Percentiles rank a stretch among this genome's conserved stretches.
These are phyloP conservation scores for Nymphicus hollandicus DNA, from an alignment of 2,113 vertebrate species.

Conservation along the genomic window DNA sequence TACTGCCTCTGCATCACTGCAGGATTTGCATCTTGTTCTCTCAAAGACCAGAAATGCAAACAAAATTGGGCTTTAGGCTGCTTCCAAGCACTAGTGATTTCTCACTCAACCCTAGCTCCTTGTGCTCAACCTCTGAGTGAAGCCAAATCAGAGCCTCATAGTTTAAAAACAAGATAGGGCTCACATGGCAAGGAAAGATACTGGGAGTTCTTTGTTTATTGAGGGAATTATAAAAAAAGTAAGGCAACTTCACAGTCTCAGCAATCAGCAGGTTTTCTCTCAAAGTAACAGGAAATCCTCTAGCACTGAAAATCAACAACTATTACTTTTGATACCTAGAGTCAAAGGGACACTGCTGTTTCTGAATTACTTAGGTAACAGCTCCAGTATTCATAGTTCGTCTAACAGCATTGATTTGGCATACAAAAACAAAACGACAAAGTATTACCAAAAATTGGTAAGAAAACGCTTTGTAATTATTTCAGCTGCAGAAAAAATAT, in stretches of 20 bases:
- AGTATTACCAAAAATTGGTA: neutral
- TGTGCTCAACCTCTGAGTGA: neutral
- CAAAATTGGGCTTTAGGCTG: neutral
- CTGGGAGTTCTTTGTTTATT: accelerated
- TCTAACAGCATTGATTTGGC: neutral
- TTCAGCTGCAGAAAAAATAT: neutral
- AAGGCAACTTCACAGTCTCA: neutral
- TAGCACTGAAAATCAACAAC: neutral
- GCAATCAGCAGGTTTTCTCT: neutral
- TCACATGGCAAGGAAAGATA: neutral
- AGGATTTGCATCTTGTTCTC: neutral
- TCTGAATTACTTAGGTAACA: neutral
- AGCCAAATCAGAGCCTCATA: neutral
- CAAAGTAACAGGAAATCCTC: neutral
- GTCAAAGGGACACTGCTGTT: neutral
- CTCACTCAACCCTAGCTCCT: neutral
- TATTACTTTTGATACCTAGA: neutral
- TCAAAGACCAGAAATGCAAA: neutral
- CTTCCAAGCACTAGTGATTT: neutral
- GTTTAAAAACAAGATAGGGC: neutral
- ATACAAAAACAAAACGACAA: neutral
- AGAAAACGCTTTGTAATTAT: neutral
- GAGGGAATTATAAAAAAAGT: neutral
- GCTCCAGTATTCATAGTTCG: neutral
- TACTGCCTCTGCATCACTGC: accelerated